phyloP scores from a whole-genome alignment of 2,113 vertebrate species.

The Bubo bubo region DNA sequence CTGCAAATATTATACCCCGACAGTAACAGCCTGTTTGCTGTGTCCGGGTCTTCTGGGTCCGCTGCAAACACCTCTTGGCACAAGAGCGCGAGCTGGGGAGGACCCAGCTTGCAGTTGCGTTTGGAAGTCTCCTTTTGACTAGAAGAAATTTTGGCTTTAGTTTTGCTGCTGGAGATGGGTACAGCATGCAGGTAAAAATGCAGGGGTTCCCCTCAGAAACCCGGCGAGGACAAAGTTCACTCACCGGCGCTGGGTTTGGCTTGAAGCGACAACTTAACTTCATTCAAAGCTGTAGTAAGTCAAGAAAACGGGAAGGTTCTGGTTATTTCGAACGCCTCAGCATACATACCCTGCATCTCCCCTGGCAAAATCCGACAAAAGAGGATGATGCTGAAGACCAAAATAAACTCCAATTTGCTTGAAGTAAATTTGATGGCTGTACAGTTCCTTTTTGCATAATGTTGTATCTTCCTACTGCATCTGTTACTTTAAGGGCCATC shows the following conservation, averaged over 20 bases:
- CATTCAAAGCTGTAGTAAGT: background rate
- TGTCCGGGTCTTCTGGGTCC: fast-evolving
- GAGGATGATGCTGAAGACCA: background rate
- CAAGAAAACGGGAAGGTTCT: background rate
- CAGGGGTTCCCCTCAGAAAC: background rate
- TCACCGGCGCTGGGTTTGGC: background rate
- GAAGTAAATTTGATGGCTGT: background rate
- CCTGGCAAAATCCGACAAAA: background rate
- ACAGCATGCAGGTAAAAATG: no score
- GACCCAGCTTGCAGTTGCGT: background rate
- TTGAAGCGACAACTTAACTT: background rate
- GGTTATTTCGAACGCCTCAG: background rate
- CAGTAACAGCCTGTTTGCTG: no score
- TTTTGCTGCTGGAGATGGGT: background rate
- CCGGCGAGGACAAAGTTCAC: background rate
- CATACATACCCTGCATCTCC: background rate
- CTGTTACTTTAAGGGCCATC: background rate
- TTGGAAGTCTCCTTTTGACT: background rate
- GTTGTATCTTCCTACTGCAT: background rate
- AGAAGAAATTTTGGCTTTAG: background rate
- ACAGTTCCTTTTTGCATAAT: background rate
- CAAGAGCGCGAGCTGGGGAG: background rate
- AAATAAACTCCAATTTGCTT: background rate
- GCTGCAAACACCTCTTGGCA: background rate
- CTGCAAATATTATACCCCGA: no score